phyloP scores from a whole-genome alignment of 2,797 vertebrate genomes.

The Salarias fasciatus region DNA sequence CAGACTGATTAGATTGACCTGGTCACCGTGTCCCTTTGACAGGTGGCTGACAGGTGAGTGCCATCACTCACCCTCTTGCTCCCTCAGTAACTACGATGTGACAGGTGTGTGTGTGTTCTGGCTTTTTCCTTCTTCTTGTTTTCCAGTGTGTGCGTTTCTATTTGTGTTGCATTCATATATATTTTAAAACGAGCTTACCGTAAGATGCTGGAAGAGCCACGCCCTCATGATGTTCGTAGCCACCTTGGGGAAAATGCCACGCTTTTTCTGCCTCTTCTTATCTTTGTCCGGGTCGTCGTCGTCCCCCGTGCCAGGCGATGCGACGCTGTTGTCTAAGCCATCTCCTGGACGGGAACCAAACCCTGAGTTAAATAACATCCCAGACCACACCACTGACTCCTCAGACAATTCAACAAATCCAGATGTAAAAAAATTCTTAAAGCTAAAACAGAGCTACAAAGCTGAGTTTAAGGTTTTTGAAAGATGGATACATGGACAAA shows the following conservation, averaged over 20 bases:
- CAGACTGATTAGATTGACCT: slow-evolving; percentile 75
- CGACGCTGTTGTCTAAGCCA: slow-evolving; percentile 99
- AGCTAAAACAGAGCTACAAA: slow-evolving; percentile 35
- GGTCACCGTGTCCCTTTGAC: slow-evolving; percentile 71
- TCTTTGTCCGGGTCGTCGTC: slow-evolving; percentile 99
- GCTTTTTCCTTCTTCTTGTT: slow-evolving; percentile 12
- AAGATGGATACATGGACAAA: slow-evolving; percentile 74
- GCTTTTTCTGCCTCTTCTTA: slow-evolving; percentile 99
- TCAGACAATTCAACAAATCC: slow-evolving; percentile 18
- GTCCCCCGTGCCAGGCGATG: slow-evolving; percentile 97
- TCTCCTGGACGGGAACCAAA: slow-evolving; percentile 88
- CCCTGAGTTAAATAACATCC: slow-evolving; percentile 75
- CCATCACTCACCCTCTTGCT: slow-evolving; percentile 55
- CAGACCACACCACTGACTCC: slow-evolving; percentile 32
- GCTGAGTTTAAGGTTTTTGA: slow-evolving; percentile 58
- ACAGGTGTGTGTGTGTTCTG: slow-evolving; percentile 42
- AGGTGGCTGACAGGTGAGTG: slow-evolving; percentile 72
- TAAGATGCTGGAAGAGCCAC: slow-evolving; percentile 99
- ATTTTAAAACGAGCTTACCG: slow-evolving; percentile 85
- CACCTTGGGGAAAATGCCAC: slow-evolving; percentile 99
- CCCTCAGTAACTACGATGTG: slow-evolving; percentile 42
- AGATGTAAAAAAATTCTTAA: slow-evolving; percentile 34
- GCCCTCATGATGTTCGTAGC: slow-evolving; percentile 99
- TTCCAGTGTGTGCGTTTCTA: slow-evolving; percentile 22
- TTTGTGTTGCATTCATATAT: slow-evolving; percentile 8